Evolutionary conservation across 1,140 invertebrate genomes (phyloP).

Genomic region (Drosophila teissieri): DNA sequence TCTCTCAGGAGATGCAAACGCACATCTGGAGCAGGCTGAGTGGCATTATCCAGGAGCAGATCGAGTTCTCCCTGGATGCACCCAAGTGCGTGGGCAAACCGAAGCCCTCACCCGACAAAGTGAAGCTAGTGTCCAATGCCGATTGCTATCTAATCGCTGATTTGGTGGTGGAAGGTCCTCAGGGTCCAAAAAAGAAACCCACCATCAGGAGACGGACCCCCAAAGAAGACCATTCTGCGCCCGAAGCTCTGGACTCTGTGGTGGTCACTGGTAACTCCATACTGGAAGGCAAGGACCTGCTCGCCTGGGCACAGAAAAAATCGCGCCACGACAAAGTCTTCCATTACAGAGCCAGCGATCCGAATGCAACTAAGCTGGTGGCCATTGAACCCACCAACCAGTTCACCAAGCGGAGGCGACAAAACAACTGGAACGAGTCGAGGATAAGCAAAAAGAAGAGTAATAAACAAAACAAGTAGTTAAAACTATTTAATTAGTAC

Average conservation of each 20-base stretch:
- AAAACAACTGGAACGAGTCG: constrained; percentile 57
- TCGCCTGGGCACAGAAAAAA: constrained; percentile 26
- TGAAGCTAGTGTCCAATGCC: constrained; percentile 43
- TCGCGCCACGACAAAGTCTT: constrained; percentile 38
- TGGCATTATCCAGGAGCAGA: constrained; percentile 50
- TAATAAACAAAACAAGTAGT: constrained; percentile 26
- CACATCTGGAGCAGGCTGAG: constrained; percentile 63
- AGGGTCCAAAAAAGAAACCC: constrained; percentile 42
- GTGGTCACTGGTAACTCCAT: constrained; percentile 43
- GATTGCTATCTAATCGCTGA: constrained; percentile 49
- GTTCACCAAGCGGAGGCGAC: constrained; percentile 39
- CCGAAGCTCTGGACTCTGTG: neutral
- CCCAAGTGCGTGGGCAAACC: neutral
- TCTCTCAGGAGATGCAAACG: constrained; percentile 59
- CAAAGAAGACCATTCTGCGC: constrained; percentile 4
- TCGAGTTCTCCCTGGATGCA: constrained; percentile 31
- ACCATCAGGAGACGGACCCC: constrained; percentile 29
- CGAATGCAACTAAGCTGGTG: constrained; percentile 23
- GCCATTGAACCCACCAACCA: constrained; percentile 48
- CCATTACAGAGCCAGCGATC: constrained; percentile 34
- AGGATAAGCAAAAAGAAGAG: constrained; percentile 39
- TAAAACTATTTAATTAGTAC: constrained; percentile 12
- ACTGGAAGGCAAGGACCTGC: constrained; percentile 33
- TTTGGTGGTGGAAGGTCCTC: constrained; percentile 11
- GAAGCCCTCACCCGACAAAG: neutral